Conservation (phyloP, 1,140 invertebrate genomes). For the Acyrthosiphon pisum region DNA sequence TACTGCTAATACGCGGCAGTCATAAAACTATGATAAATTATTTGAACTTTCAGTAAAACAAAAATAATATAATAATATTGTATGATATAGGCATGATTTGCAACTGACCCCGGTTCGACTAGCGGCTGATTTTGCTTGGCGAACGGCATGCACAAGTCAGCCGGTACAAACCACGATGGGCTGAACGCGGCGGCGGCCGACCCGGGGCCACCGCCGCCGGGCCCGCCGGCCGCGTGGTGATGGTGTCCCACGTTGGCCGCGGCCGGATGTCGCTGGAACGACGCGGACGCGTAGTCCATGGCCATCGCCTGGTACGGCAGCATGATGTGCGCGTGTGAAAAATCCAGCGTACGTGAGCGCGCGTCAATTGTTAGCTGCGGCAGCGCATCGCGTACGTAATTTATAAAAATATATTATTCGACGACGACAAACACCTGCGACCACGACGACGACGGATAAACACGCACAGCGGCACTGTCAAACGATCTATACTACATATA, state of each 20-base stretch:
- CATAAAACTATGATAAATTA: neutral
- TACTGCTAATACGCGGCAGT: neutral
- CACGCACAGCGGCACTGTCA: neutral
- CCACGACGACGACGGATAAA: neutral
- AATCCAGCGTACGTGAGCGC: conserved; percentile 19
- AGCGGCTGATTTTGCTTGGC: conserved; percentile 77
- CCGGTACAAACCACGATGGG: conserved; percentile 91
- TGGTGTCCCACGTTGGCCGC: conserved; percentile 62
- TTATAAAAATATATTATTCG: neutral
- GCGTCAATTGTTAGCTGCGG: neutral
- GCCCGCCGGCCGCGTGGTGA: conserved; percentile 59
- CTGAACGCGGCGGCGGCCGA: conserved; percentile 73
- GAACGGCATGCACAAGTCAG: conserved; percentile 85
- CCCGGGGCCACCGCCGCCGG: conserved; percentile 63
- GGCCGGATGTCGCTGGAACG: conserved; percentile 75
- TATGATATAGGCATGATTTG: conserved; percentile 61
- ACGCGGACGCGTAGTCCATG: conserved; percentile 81
- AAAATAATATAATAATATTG: neutral
- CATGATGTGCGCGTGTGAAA: conserved; percentile 66
- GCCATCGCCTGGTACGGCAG: conserved; percentile 86
- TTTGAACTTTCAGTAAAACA: neutral
- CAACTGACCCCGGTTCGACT: conserved; percentile 89
- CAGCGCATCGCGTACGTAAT: conserved; percentile 25
- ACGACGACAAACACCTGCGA: neutral
- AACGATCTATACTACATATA: neutral